Evolutionary conservation across 2,113 vertebrate genomes (phyloP), one percentile per base, ranked within the genome.

Genomic region (Catharus bicknelli): DNA sequence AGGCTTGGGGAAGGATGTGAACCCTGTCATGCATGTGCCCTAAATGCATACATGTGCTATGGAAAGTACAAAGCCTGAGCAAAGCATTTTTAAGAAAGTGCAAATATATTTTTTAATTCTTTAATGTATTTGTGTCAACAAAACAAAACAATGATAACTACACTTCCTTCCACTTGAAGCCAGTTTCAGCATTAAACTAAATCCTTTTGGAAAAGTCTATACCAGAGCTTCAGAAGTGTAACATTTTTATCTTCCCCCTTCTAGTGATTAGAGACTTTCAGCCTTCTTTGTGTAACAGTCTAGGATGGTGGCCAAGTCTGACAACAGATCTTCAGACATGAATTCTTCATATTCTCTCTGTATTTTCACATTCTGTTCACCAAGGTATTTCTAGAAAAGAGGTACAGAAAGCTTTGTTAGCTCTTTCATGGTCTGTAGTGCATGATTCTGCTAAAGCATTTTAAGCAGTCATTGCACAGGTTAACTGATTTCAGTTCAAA

Each of bases 321-420:
- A 95, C 93, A 97, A 16, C 14, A 97, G 88, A 63, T 98, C 97
- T 90, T 98, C 97, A 75, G 96, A 90, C 68, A 81, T 76, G 34
- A 96, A 95, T 86, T 97, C 97, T 94, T 98, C 95, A 64, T 92
- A 97, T 0, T 97, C 94, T 86, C 53, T 96, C 61, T 97, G 93
- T 62, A 84, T 94, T 93, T 96, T 98, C 13, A 15, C 34, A 50
- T 97, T 96, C 86, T 98, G 97, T 57, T 98, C 97, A 45, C 96
- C 95, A 51, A 98, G 94, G 20, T 98, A 97, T 95, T 97, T 98
- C 97, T 98, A 93, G 88, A 93, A 79, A 40, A 96, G 83, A 95
- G 45, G 70, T 51, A 86, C 5, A 91, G 63, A 43, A 82, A 81
- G 16, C 42, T 90, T 86, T 62, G 48, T 90, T 77, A 95, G 85